Base-by-base conservation (phyloP, 2,888 invertebrate species). In the Synergus gifuensis region DNA sequence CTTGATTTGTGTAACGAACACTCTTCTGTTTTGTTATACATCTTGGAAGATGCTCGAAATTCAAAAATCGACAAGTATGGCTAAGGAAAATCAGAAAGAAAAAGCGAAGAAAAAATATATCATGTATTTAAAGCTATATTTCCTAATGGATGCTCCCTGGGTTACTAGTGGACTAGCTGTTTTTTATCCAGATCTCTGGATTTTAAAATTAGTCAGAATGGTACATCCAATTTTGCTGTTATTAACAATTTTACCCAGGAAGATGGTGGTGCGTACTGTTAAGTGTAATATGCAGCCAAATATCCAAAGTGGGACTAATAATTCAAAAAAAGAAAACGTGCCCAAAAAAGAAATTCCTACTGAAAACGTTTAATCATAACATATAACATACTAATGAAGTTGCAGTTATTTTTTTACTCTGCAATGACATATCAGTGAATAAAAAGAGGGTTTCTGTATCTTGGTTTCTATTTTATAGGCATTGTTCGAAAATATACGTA, bases 101-200 rank as follows among this genome's bases (percentile, higher is more conserved):
- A 86, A 82, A 11, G 83, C 84, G 0, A 89, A 82, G 78, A 87
- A 87, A 36, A 86, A 82, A 36, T 89, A 89, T 46, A 85, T 88
- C 0, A 76, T 88, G 16, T 89, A 86, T 62, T 73, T 89, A 49
- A 86, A 87, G 58, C 82, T 89, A 2, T 89, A 89, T 78, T 66
- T 89, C 7, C 76, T 89, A 22, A 89, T 89, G 89, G 89, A 89
- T 69, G 84, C 89, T 11, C 88, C 89, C 2, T 89, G 87, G 86
- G 22, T 89, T 5, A 87, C 89, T 4, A 87, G 87, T 5, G 85
- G 85, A n/a, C 79, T 91, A 2, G 89, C 85, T 7, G 87, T 88
- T 7, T 85, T 87, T 28, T 90, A 83, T 76, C 81, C 86, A 14
- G 84, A 88, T 60, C 83, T 91, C 4, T 90, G 91, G 90, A 42